Base-by-base conservation (phyloP, 2,113 vertebrate genomes). In the Heteronetta atricapilla region DNA sequence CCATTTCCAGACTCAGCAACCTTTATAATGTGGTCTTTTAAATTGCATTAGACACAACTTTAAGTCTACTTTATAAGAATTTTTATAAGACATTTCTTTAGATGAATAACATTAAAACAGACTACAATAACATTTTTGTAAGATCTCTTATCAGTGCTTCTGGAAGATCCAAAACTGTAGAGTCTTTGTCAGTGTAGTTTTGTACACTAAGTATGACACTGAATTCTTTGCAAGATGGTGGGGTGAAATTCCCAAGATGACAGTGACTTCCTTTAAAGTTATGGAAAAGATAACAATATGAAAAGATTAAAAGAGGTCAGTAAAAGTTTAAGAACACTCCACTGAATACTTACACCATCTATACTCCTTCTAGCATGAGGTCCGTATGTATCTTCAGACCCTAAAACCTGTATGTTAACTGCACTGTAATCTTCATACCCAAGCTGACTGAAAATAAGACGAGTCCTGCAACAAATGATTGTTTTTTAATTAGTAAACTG, bases 331-430 rank as follows among this genome's bases (percentile, higher is more conserved):
- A 88, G 86, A 96, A 92, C 58, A 50, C 68, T 94, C 62, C 56
- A 88, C 76, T 94, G 95, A 77, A 89, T 97, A 97, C 97, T 93
- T 95, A 98, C 97, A 88, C 86, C 90, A 82, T 91, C 98, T 96
- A 96, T 96, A 87, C 67, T 96, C 63, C 78, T 96, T 95, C 80
- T 94, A 74, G 98, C 98, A 88, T 98, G 97, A 81, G 96, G 93
- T 31, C 98, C 98, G 10, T 99, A 98, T 5, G 98, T 98, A 96
- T 99, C 98, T 96, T 99, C 98, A 22, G 98, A 98, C 82, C 98
- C 98, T 72, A 99, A 98, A 81, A 99, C 95, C 93, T 99, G 98
- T 87, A 99, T 28, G 75, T 99, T 98, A 92, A 99, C 97, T 3
- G 98, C 96, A 93, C 82, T 98, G 96, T 98, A 99, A 91, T 99